Base-by-base conservation (phyloP, 2,888 invertebrate genomes). In the Lutraria lutraria region DNA sequence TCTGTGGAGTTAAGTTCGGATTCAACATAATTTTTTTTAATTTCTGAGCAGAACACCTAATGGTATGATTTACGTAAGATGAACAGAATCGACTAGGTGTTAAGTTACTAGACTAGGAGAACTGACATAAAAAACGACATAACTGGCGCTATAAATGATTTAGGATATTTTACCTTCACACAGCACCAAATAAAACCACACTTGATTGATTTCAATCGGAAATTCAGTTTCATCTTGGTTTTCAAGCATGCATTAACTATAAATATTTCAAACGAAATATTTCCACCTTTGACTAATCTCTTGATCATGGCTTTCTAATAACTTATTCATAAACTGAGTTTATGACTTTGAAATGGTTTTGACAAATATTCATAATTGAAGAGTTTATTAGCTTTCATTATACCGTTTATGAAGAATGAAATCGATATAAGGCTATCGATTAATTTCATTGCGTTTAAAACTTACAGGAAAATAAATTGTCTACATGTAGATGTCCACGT, bases 341-440 rank as follows among this genome's bases (percentile, higher is more conserved):
- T 31, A 34, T 31, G 76, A 34, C 34, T 76, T 76, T 76, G 34
- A 76, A 76, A 76, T 76, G 31, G 76, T 31, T n/a, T 76, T 76
- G 19, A 76, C 31, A 76, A 76, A 76, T 76, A 76, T 76, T 76
- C 76, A 76, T 76, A 76, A 76, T 76, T 76, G 34, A 76, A 76
- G 31, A 76, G 76, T 76, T 63, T 76, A 76, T 76, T 76, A 76
- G 29, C 63, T 4, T 76, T 34, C 16, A 76, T 31, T 31, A 31
- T 34, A 76, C 31, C 21, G 76, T 31, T 15, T 15, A 16, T 16
- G 31, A 76, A 31, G 63, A 16, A 31, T n/a, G 76, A 76, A 43
- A 76, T 76, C 76, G 16, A 76, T 76, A 34, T 4, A 34, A 29
- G 76, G 1, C 15, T 31, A 76, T 76, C 31, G 31, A 76, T 76